Conservation (phyloP, 92 coral and sea anemone species). For the Zoanthus solanderi region DNA sequence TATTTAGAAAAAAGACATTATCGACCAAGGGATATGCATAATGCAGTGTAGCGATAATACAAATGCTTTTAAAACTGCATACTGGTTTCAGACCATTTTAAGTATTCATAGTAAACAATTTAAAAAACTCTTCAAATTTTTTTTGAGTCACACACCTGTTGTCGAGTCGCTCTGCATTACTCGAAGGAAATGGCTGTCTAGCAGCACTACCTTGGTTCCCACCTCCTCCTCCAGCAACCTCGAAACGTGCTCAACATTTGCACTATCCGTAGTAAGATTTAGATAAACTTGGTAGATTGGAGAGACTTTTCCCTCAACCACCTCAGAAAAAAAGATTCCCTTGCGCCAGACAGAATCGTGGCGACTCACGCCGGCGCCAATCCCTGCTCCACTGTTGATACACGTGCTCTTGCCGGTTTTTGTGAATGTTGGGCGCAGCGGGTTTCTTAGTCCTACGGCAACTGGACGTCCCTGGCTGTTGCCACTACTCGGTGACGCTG, state of each 20-base stretch:
- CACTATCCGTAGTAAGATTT: conserved; percentile 13
- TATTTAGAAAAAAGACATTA: neutral
- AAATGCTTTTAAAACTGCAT: neutral
- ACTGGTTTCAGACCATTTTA: neutral
- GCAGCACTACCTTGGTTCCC: conserved; percentile 37
- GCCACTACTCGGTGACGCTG: conserved; percentile 16
- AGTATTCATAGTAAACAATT: neutral
- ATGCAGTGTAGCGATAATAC: conserved; percentile 1
- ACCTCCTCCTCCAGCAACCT: conserved; percentile 40
- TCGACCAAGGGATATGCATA: neutral
- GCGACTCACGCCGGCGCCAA: neutral
- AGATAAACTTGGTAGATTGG: conserved; percentile 39
- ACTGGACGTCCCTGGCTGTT: neutral
- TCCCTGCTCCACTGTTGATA: neutral
- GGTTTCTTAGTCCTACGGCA: neutral
- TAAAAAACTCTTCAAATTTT: neutral
- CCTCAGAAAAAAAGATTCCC: conserved; percentile 38
- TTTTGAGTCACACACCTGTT: conserved; percentile 30
- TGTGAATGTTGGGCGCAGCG: neutral
- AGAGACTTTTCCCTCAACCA: conserved; percentile 14
- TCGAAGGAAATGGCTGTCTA: conserved; percentile 47
- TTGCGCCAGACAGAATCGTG: neutral
- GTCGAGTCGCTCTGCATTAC: conserved; percentile 39
- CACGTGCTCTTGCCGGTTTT: neutral
- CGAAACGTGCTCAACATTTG: conserved; percentile 26